Evolutionary conservation across 2,797 vertebrate genomes (phyloP), one percentile per base, ranked within the genome.

Genomic region (Hippopotamyrus pictus): DNA sequence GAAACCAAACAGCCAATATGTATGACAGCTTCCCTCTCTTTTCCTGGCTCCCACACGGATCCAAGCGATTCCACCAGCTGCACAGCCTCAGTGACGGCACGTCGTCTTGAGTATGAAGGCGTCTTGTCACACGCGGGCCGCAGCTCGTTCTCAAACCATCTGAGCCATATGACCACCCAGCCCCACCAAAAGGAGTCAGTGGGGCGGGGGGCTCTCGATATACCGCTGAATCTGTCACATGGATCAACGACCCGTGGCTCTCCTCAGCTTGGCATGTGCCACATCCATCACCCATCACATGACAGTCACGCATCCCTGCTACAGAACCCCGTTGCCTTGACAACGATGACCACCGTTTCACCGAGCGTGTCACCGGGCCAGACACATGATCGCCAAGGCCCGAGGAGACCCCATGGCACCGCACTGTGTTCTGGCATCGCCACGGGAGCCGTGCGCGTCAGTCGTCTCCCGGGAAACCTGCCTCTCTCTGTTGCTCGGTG

Each of bases 201-300:
- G 92, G 90, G 90, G 59, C 1, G 25, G 62, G 62, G 62, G 62
- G 62, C 3, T 33, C 62, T 69, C 25, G 90, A 91, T 92, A 92
- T 92, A 92, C 92, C 91, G 91, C 88, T 91, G 92, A 92, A 93
- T 93, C 92, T 90, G 92, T 92, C 92, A 92, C 90, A 92, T 90
- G 90, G 90, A 91, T 90, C 89, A 83, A 91, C 88, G 90, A 92
- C 90, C 90, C 89, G 88, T 88, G 90, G 88, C 90, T 91, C 89
- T 90, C 89, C 91, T 92, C 91, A 90, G 92, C 89, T 92, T 89
- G 84, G 84, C 90, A 91, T 91, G 90, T 92, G 91, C 90, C 91
- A 86, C 91, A 93, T 93, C 91, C 92, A 92, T 93, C 92, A 93
- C 83, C 29, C 87, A 87, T 82, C 86, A 22, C 84, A 51, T 19